A percentile compares a stretch with the other conserved stretches of the same genome.
Evolutionary conservation across 2,888 invertebrate species (phyloP).

Genomic region (Poecilus cupreus): DNA sequence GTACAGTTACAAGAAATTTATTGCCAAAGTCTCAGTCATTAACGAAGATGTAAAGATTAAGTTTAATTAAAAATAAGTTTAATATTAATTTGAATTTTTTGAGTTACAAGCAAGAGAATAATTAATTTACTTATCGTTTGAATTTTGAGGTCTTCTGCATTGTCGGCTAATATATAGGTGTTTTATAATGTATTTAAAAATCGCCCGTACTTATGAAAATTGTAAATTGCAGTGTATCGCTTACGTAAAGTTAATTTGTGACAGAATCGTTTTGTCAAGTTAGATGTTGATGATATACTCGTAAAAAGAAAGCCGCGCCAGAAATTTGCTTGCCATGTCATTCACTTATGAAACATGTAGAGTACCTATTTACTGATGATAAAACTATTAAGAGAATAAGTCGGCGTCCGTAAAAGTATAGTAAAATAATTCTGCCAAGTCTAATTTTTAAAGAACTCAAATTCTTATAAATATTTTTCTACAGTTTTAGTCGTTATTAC

Average conservation of each 20-base stretch:
- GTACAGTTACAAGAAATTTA: background rate
- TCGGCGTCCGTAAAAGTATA: slow-evolving; percentile 20
- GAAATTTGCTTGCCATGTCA: slow-evolving; percentile 38
- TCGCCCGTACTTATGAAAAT: slow-evolving; percentile 42
- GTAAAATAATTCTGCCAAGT: background rate
- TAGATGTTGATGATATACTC: slow-evolving; percentile 18
- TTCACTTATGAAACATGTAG: slow-evolving; percentile 34
- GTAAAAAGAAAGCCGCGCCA: slow-evolving; percentile 19
- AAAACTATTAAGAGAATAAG: slow-evolving; percentile 24
- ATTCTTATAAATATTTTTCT: slow-evolving; percentile 35
- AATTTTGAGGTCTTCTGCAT: background rate
- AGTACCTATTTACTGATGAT: slow-evolving; percentile 31
- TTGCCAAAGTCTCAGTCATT: background rate
- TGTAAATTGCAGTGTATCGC: slow-evolving; percentile 40
- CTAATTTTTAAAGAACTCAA: slow-evolving; percentile 41
- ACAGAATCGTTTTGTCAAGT: slow-evolving; percentile 31
- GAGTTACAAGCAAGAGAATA: background rate
- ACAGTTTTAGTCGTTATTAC: slow-evolving; percentile 26
- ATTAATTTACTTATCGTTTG: slow-evolving; percentile 9
- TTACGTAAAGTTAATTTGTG: slow-evolving; percentile 8
- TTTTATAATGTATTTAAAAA: slow-evolving; percentile 11
- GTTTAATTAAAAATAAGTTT: background rate
- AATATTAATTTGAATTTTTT: background rate
- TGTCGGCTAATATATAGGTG: slow-evolving; percentile 20
- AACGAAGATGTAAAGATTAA: background rate